Evolutionary conservation across 2,888 invertebrate species (phyloP), one percentile per base, ranked within the genome.

Genomic region (Ormyrus nitidulus): DNA sequence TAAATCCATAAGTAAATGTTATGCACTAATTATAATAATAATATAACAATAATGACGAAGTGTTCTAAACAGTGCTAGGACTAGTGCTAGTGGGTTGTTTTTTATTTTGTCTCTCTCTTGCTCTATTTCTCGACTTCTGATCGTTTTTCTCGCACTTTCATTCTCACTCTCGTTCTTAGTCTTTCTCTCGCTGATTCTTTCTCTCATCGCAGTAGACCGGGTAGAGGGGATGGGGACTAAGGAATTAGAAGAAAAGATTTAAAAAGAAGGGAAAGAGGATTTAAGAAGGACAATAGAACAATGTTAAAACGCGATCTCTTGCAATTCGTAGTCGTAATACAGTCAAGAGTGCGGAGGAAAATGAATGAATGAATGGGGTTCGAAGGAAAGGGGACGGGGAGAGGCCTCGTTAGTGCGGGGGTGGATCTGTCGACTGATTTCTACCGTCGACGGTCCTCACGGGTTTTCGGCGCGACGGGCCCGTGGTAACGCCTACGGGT

Each of bases 381-480:
- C 34, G 34, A 34, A 34, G 83, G 82, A 84, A 84, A 85, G 85
- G 84, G 86, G 62, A 46, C 51, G 62, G 64, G 34, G 34, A 34
- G 70, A 78, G 76, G 78, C 68, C 85, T 86, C 87, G 90, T 91
- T 91, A 91, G 89, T 91, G 91, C 76, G 91, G 91, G 53, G 91
- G 91, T 77, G 91, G 91, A 81, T 91, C 91, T 83, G 91, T 91
- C 81, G 91, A 90, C 87, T 91, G 91, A 85, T 91, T 91, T 85
- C 91, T 88, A 77, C 91, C 91, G 84, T 91, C 91, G 82, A 91
- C 90, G 80, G 91, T 90, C 80, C 91, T 89, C 69, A 91, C 91
- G 69, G 91, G 91, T 87, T 91, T 91, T 85, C 91, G 89, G 77
- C 91, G 91, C 68, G 91, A 89, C 72, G 90, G 85, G 64, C 90